These are phyloP conservation scores for Periophthalmus magnuspinnatus DNA, from an alignment of 2,797 vertebrate genomes.

Conservation along the genomic window DNA sequence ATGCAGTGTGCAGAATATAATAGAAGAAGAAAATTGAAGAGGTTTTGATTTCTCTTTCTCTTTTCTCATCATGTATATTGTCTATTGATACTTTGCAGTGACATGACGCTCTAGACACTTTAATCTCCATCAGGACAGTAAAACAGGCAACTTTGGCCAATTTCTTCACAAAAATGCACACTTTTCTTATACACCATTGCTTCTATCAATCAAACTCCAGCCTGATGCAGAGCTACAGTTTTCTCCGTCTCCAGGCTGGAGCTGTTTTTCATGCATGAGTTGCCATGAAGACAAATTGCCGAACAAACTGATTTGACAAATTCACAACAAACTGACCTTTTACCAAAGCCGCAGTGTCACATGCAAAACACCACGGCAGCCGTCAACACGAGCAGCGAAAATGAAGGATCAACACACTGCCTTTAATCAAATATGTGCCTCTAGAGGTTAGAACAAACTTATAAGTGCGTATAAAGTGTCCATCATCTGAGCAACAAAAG, in stretches of 20 bases:
- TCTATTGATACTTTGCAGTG: too few relatives aligned
- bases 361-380: not conserved
- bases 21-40: too few relatives aligned
- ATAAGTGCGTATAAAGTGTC: too few relatives aligned
- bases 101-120: too few relatives aligned
- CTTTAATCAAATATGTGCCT: not conserved
- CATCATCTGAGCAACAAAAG: too few relatives aligned
- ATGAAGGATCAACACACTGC: not conserved
- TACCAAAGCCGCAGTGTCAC: slow-evolving; percentile 18
- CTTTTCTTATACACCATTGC: not conserved
- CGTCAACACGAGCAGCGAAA: not conserved
- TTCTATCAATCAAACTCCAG: slow-evolving; percentile 12
- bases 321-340: slow-evolving; percentile 49
- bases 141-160: too few relatives aligned
- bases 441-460: not conserved
- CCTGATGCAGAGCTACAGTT: slow-evolving; percentile 39
- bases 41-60: too few relatives aligned
- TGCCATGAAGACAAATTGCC: slow-evolving; percentile 35
- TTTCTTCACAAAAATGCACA: not conserved
- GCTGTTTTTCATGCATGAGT: slow-evolving; percentile 38
- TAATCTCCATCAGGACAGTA: too few relatives aligned
- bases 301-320: slow-evolving; percentile 34
- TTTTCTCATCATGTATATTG: too few relatives aligned
- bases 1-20: not conserved
- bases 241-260: slow-evolving; percentile 21